Evolutionary conservation across 2,113 vertebrate species (phyloP), one percentile per base, ranked within the genome.

Genomic region (Pyrgilauda ruficollis): DNA sequence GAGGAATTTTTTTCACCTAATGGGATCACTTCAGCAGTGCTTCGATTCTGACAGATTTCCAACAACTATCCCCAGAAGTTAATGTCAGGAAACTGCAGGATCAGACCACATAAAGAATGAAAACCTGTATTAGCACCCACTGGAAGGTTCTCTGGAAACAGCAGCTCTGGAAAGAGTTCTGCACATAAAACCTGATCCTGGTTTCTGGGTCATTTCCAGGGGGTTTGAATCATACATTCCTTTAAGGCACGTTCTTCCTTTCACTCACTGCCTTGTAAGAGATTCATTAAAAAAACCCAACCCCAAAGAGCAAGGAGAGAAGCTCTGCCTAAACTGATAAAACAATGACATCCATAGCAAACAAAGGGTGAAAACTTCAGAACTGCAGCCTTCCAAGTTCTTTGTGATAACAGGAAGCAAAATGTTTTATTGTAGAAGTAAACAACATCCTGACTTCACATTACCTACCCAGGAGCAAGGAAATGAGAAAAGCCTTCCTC

Each of bases 121-220:
- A 94, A 89, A 82, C 41, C 76, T 84, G 53, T 19, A 68, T 61
- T 70, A 39, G 30, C 80, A 91, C 17, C 66, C 78, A 73, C 87
- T 91, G 93, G 95, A 94, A 97, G 41, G 69, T 82, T 78, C 91
- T 97, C 49, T 82, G 70, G 64, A 52, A 94, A 92, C 17, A 85
- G 79, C 68, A 75, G 47, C 6, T 90, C 75, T 79, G 67, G 56
- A 74, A 92, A 58, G 27, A 53, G 52, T 64, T 75, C 74, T 76
- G 44, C 67, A 74, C 50, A 89, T 26, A 76, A 77, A 83, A 70
- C 15, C 93, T 41, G 64, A 74, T 52, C 44, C 79, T 1, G 0
- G 46, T 47, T 78, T 79, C 77, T 76, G 62, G 80, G 78, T 77
- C 31, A 80, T 59, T 92, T 88, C 88, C 92, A 58, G 6, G 44